These are phyloP conservation scores for Sipha flava DNA, from an alignment of 1,140 invertebrate genomes.

Conservation along the genomic window DNA sequence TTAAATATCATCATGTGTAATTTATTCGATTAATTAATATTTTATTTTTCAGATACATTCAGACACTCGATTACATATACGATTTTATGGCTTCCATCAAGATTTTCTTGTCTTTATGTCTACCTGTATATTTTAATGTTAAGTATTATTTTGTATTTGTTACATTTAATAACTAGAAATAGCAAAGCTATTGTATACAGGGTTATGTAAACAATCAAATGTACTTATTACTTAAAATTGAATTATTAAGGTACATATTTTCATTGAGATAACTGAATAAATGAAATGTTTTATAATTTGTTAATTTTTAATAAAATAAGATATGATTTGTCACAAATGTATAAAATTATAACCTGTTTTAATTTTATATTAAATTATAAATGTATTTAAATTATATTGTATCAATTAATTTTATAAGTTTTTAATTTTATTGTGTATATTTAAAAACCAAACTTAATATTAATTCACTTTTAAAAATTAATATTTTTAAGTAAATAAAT, in stretches of 20 bases:
- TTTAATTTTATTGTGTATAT: too few relatives aligned
- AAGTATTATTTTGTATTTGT: slow-evolving; percentile 36
- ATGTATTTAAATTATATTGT: neutral
- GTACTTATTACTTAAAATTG: neutral
- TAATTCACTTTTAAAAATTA: too few relatives aligned
- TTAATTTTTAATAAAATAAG: neutral
- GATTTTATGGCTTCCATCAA: slow-evolving; percentile 46
- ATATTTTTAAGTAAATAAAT: too few relatives aligned
- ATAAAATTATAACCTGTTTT: too few relatives aligned
- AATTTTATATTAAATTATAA: neutral
- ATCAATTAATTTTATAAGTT: neutral
- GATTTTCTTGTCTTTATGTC: slow-evolving; percentile 43
- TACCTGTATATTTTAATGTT: slow-evolving; percentile 42
- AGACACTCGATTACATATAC: slow-evolving; percentile 46
- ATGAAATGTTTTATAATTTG: too few relatives aligned
- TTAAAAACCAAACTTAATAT: too few relatives aligned
- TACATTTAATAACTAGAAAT: slow-evolving; percentile 17
- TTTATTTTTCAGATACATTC: slow-evolving; percentile 44
- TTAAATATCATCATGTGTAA: too few relatives aligned
- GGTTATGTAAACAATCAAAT: slow-evolving; percentile 1
- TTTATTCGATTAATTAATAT: too few relatives aligned
- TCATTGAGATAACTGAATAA: too few relatives aligned
- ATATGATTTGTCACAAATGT: neutral
- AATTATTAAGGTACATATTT: too few relatives aligned
- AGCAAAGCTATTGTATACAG: neutral